A percentile compares a stretch with the other conserved stretches of the same genome.
Conservation (phyloP, 2,888 invertebrate species). For the Drosophila recens region DNA sequence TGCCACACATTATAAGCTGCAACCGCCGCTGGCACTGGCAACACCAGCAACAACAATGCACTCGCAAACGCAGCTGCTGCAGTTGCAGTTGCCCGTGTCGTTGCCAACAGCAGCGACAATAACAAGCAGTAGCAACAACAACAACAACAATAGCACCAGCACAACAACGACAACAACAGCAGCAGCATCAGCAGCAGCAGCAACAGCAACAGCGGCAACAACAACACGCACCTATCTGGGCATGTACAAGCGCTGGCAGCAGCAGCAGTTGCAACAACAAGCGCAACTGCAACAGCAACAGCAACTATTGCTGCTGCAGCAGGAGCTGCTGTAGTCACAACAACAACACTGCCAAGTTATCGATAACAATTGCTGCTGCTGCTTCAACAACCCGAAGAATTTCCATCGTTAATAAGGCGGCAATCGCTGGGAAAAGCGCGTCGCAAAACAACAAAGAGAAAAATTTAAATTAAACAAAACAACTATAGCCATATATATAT, state of each 20-base stretch:
- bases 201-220: conserved; percentile 31
- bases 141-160: conserved; percentile 9
- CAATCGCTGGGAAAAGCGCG: conserved; percentile 24
- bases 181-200: conserved; percentile 28
- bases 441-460: conserved; percentile 47
- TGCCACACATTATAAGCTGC: conserved; percentile 56
- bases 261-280: conserved; percentile 73
- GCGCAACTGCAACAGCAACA: conserved; percentile 72
- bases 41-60: conserved; percentile 39
- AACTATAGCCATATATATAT: conserved; percentile 58
- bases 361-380: conserved; percentile 23
- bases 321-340: conserved; percentile 59
- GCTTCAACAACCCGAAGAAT: conserved; percentile 45
- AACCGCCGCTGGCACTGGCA: conserved; percentile 27
- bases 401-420: conserved; percentile 40
- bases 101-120: conserved; percentile 15
- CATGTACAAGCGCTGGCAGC: conserved; percentile 76
- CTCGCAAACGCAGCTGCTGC: conserved; percentile 34
- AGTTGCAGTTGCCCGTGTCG: conserved; percentile 31
- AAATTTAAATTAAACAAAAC: conserved; percentile 63
- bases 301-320: conserved; percentile 63
- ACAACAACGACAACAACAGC: conserved; percentile 34
- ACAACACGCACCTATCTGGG: conserved; percentile 63
- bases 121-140: conserved; percentile 16
- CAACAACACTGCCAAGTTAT: conserved; percentile 25